A percentile compares a stretch with the other conserved stretches of the same genome.
phyloP scores from a whole-genome alignment of 2,113 vertebrate species.

The Daphoenositta chrysoptera region DNA sequence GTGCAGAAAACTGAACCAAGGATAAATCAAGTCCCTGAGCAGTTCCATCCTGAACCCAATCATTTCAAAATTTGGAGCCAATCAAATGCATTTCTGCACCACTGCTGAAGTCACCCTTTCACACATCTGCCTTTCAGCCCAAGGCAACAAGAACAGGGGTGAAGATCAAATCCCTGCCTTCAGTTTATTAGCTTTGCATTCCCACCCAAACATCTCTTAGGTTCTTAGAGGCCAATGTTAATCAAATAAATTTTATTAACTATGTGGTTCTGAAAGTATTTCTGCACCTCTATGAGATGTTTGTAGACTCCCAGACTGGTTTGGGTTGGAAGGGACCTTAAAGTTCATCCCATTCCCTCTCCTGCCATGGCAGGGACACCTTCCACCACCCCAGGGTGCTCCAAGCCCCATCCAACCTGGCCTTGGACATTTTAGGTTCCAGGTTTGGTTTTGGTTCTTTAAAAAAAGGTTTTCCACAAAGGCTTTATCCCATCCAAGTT shows the following conservation, averaged over 20 bases:
- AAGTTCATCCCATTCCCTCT: not conserved
- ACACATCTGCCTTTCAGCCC: not conserved
- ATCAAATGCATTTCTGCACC: too few relatives aligned
- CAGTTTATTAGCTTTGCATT: not conserved
- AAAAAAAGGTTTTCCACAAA: not conserved
- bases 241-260: not conserved
- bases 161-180: not conserved
- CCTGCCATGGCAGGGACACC: not conserved
- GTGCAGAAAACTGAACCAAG: not conserved
- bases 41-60: not conserved
- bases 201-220: not conserved
- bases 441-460: not conserved
- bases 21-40: not conserved
- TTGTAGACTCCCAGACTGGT: not conserved
- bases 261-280: not conserved
- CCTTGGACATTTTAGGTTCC: not conserved
- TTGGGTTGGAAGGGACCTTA: not conserved
- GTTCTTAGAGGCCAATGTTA: fast-evolving
- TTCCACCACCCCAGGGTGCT: fast-evolving
- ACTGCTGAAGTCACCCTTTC: too few relatives aligned
- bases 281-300: not conserved
- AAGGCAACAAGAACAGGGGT: not conserved
- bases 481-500: not conserved
- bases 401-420: not conserved
- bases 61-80: not conserved